Evolutionary conservation across 1,140 invertebrate genomes (phyloP).

Genomic region (Drosophila gunungcola): DNA sequence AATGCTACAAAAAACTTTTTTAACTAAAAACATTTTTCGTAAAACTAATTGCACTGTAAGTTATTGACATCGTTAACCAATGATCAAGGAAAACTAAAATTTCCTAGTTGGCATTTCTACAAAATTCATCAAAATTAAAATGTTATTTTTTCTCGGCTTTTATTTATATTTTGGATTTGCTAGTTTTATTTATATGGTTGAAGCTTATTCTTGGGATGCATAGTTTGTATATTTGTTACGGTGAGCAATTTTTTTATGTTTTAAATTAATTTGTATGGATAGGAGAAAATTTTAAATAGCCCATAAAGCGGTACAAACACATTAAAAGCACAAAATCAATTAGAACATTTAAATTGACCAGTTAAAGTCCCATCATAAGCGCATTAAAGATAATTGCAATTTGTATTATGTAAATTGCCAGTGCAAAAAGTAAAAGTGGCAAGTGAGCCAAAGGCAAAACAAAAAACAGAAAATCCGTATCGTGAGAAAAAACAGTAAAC

Average conservation of each 20-base stretch:
- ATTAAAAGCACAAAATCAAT: conserved; percentile 27
- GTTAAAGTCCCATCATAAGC: conserved; percentile 28
- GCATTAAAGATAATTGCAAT: conserved; percentile 64
- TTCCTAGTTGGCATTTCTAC: background rate
- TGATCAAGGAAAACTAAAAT: too few relatives aligned
- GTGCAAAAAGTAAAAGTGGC: conserved; percentile 20
- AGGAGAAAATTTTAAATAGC: too few relatives aligned
- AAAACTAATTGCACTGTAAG: background rate
- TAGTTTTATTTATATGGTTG: conserved; percentile 11
- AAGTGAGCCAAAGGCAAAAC: conserved; percentile 16
- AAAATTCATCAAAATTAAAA: conserved; percentile 21
- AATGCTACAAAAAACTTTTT: background rate
- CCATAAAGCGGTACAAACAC: background rate
- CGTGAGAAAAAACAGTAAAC: conserved; percentile 32
- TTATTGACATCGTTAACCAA: too few relatives aligned
- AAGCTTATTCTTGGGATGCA: conserved; percentile 10
- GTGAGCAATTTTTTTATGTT: background rate
- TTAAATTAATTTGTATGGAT: too few relatives aligned
- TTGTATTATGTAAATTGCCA: conserved; percentile 58
- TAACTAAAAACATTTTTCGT: background rate
- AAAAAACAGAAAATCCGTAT: background rate
- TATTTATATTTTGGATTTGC: conserved; percentile 24
- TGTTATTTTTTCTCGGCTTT: conserved; percentile 18
- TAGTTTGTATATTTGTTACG: background rate
- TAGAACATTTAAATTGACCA: conserved; percentile 27